phyloP scores from a whole-genome alignment of 2,797 vertebrate genomes.

The Acridotheres tristis region DNA sequence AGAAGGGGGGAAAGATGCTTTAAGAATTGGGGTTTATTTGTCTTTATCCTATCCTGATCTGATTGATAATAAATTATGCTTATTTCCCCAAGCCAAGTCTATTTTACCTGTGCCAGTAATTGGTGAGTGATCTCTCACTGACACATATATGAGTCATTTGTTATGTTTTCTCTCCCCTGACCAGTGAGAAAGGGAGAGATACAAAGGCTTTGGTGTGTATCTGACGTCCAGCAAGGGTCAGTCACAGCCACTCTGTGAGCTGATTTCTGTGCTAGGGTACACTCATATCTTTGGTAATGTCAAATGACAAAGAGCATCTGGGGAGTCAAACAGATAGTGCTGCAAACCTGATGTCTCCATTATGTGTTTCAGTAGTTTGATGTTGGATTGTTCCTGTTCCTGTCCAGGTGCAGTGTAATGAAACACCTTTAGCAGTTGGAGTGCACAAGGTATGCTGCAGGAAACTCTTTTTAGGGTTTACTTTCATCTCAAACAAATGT shows the following conservation, averaged over 20 bases:
- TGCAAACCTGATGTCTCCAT: not conserved
- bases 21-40: not conserved
- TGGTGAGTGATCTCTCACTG: not conserved
- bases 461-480: not conserved
- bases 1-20: not conserved
- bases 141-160: not conserved
- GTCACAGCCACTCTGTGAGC: not conserved
- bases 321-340: not conserved
- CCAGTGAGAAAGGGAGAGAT: not conserved
- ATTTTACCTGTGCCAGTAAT: not conserved
- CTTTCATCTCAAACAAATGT: not conserved
- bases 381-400: not conserved
- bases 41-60: not conserved
- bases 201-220: not conserved
- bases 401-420: not conserved
- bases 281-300: not conserved
- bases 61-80: not conserved
- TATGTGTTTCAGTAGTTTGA: not conserved
- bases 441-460: not conserved
- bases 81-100: not conserved
- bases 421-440: not conserved
- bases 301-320: not conserved
- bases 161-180: not conserved
- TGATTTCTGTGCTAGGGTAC: not conserved
- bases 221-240: not conserved